phyloP scores from a whole-genome alignment of 2,888 invertebrate genomes.

The Papilio protenor region DNA sequence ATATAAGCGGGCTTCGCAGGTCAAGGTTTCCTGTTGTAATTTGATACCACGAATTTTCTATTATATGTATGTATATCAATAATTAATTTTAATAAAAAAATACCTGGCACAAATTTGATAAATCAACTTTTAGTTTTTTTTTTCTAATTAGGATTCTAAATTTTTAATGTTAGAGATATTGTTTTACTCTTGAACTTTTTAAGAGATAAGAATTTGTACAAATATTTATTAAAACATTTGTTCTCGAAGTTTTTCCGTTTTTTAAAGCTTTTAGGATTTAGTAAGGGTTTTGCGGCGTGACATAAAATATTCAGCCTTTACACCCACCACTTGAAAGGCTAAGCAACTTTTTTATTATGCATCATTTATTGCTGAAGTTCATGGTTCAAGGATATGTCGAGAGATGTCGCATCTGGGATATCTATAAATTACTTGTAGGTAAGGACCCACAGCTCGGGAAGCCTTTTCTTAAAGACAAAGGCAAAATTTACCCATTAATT shows the following conservation, averaged over 20 bases:
- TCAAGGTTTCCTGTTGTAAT: constrained; percentile 38
- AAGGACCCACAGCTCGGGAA: background rate
- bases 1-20: constrained; percentile 35
- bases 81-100: too few species aligned
- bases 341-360: constrained; percentile 21
- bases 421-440: background rate
- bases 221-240: background rate
- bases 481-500: background rate
- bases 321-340: constrained; percentile 14
- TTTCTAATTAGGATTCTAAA: background rate
- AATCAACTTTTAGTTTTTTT: too few species aligned
- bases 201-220: background rate
- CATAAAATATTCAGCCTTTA: constrained; percentile 21
- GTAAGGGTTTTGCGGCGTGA: constrained; percentile 15
- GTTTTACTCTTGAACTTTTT: background rate
- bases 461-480: background rate
- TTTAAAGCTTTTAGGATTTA: constrained; percentile 16
- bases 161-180: background rate
- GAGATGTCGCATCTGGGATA: background rate
- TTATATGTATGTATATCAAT: background rate
- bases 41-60: background rate
- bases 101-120: too few species aligned
- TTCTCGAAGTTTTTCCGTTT: background rate
- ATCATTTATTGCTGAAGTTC: constrained; percentile 20
- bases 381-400: background rate